A percentile compares a stretch with the other conserved stretches of the same genome.
These are phyloP conservation scores for Hydropsyche betteni DNA, from an alignment of 2,888 invertebrate species.

Conservation along the genomic window DNA sequence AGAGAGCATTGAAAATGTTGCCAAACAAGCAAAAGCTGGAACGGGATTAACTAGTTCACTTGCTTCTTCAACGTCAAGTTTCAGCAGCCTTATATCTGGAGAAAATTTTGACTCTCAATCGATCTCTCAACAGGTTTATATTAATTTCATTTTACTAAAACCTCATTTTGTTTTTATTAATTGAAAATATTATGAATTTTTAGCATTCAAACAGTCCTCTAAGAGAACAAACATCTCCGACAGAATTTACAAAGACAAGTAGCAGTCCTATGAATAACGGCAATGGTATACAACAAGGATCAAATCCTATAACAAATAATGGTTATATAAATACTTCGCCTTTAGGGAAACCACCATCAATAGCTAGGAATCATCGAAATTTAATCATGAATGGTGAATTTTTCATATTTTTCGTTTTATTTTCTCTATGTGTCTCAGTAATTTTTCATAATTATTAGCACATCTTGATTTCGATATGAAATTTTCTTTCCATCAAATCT, in stretches of 20 bases:
- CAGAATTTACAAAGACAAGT: slow-evolving; percentile 54
- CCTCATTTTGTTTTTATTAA: no score
- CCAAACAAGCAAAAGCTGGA: slow-evolving; percentile 71
- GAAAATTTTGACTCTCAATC: slow-evolving; percentile 57
- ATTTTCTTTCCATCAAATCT: no score
- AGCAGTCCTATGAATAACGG: slow-evolving; percentile 58
- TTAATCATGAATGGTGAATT: slow-evolving; percentile 60
- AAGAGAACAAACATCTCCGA: slow-evolving; percentile 56
- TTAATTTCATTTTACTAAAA: background rate
- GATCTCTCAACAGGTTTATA: slow-evolving; percentile 63
- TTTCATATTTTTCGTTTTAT: background rate
- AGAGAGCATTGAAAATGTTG: slow-evolving; percentile 89
- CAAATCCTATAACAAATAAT: slow-evolving; percentile 56
- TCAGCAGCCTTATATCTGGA: slow-evolving; percentile 57
- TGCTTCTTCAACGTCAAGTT: slow-evolving; percentile 53
- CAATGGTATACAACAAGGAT: slow-evolving; percentile 54
- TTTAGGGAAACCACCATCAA: slow-evolving; percentile 57
- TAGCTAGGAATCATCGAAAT: slow-evolving; percentile 56
- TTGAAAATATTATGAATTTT: background rate
- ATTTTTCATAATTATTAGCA: background rate
- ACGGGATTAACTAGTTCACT: slow-evolving; percentile 42
- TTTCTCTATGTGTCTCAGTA: background rate
- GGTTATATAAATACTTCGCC: slow-evolving; percentile 53
- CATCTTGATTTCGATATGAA: no score
- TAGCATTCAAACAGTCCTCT: slow-evolving; percentile 38